Percentiles rank a stretch among this genome's conserved stretches.
Conservation (phyloP, 1,140 invertebrate species). For the Drosophila serrata region DNA sequence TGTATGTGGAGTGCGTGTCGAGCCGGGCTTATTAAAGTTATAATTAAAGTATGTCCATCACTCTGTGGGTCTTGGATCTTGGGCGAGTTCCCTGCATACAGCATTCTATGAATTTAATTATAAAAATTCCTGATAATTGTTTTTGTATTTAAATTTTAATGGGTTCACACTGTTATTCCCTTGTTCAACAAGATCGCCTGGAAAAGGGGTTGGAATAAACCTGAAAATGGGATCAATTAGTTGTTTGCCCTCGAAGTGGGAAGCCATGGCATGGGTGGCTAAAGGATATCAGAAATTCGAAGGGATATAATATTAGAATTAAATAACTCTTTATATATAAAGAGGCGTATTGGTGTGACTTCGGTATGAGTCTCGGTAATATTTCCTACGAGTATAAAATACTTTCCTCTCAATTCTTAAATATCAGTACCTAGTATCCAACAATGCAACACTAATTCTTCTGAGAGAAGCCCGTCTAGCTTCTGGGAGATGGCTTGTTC, state of each 20-base stretch:
- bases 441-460: background rate
- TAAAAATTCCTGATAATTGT: conserved; percentile 60
- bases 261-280: background rate
- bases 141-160: conserved; percentile 75
- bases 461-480: background rate
- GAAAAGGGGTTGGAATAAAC: conserved; percentile 29
- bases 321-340: no score
- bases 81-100: conserved; percentile 15
- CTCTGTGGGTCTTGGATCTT: conserved; percentile 20
- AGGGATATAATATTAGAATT: background rate
- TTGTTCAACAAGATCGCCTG: conserved; percentile 11
- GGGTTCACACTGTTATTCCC: conserved; percentile 68
- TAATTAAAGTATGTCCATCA: conserved; percentile 76
- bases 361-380: no score
- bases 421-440: background rate
- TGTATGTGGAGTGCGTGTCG: conserved; percentile 53
- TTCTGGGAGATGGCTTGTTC: background rate
- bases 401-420: background rate
- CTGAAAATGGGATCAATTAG: conserved; percentile 11
- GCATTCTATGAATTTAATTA: conserved; percentile 73
- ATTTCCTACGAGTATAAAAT: no score
- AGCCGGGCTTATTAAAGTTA: conserved; percentile 78
- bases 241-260: conserved; percentile 6
- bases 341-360: background rate
- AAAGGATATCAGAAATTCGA: background rate